Evolutionary conservation across 2,113 vertebrate genomes (phyloP), one percentile per base, ranked within the genome.

Genomic region (Protomyctophum bolini): DNA sequence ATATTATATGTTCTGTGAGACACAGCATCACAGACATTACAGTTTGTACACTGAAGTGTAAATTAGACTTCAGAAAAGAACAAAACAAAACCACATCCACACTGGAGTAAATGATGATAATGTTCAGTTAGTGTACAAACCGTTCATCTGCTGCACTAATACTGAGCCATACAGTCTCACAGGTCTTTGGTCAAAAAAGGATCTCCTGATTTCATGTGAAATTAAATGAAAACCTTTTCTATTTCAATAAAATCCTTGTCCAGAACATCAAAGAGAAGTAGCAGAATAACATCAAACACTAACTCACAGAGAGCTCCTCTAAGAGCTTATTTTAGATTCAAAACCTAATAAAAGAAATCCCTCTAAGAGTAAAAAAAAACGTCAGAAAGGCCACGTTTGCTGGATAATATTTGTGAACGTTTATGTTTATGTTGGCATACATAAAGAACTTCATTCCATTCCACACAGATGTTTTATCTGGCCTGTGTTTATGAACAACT

Each of bases 361-460:
- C 8, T 49, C 14, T 66, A 68, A 74, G n/a, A 21, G 58, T 48
- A 66, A 66, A 14, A 66, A 66, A 66, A 14, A 66, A 10, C n/a
- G n/a, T 28, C 11, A 63, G 70, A 77, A 57, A 60, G 47, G 15
- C 12, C 2, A 15, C 0, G 2, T 6, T 54, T 68, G 55, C 59
- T 14, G 9, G 69, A 50, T 52, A 64, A 29, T 77, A 45, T 76
- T 67, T 50, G 54, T 70, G 62, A 56, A 66, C 71, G 11, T 10
- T 73, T 89, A 41, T 41, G 86, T 77, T 85, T 70, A 69, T 66
- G 57, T 71, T 86, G 75, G 47, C 66, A 67, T 71, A 50, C 29
- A 58, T 82, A 84, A 14, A 68, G 68, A 71, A 68, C 50, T 73
- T 71, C 66, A 77, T 83, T 73, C 69, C 52, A 68, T 80, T 75